Conservation (phyloP, 1,140 invertebrate species). For the Drosophila prosaltans region DNA sequence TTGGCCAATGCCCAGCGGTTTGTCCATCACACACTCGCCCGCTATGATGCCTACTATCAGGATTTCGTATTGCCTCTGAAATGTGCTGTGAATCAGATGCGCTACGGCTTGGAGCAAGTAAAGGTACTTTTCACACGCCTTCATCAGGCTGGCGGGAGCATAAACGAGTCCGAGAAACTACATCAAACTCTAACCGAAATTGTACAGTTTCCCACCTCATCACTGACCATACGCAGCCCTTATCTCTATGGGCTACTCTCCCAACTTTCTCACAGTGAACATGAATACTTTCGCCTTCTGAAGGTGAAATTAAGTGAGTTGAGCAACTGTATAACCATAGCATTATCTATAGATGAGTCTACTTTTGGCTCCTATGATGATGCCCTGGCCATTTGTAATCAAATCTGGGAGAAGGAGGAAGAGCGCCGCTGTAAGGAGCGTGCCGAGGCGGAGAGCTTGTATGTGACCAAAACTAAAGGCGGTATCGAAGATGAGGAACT, state of each 20-base stretch:
- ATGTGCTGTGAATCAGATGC: constrained; percentile 64
- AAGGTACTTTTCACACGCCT: constrained; percentile 56
- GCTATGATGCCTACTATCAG: constrained; percentile 68
- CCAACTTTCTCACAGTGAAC: constrained; percentile 60
- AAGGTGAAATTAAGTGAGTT: constrained; percentile 88
- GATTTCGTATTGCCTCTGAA: constrained; percentile 77
- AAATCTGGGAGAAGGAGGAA: constrained; percentile 90
- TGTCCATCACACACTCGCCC: constrained; percentile 63
- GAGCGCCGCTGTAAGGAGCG: constrained; percentile 87
- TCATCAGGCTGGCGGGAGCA: constrained; percentile 55
- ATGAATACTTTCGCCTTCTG: constrained; percentile 84
- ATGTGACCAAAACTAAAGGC: constrained; percentile 89
- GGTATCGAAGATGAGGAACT: constrained; percentile 90
- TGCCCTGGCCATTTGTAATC: constrained; percentile 84
- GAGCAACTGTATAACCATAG: constrained; percentile 81
- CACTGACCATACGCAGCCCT: constrained; percentile 47
- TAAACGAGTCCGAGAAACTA: constrained; percentile 41
- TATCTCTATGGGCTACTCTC: constrained; percentile 60
- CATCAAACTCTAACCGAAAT: constrained; percentile 58
- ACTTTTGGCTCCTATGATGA: constrained; percentile 84
- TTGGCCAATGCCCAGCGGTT: constrained; percentile 75
- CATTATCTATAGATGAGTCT: constrained; percentile 79
- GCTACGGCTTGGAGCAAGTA: constrained; percentile 67
- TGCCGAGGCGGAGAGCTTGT: constrained; percentile 91
- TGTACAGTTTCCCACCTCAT: constrained; percentile 58